Evolutionary conservation across 64 coral and sea anemone genomes (phyloP), one percentile per base, ranked within the genome.

Genomic region (Anthopleura sola): DNA sequence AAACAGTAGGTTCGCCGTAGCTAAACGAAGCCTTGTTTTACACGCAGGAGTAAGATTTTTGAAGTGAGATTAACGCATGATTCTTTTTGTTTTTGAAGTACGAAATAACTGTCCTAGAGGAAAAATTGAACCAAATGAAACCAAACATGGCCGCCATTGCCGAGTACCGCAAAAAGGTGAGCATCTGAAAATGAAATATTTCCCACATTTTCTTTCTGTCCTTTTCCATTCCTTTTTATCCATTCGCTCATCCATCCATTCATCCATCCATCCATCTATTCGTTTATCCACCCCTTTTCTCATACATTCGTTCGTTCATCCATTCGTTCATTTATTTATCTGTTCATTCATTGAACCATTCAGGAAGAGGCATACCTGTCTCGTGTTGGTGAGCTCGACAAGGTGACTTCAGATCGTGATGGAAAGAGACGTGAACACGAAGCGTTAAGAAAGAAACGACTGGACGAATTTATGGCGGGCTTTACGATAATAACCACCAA

Each of bases 131-230:
- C 44, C 90, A 91, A 55, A 92, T 99, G 93, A 99, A 95, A 51
- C 97, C 97, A 3, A 94, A 99, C 50, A 99, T 99, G 93, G 97
- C 97, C 69, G 97, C 97, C 40, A 99, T 99, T 86, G 97, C 93
- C 78, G 93, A 99, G 38, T 99, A 99, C 85, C 93, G 90, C 40
- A 99, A 99, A 85, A 99, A 99, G 93, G 97, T 99, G 87, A 87
- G 20, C 11, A 15, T 34, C 12, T 71, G 29, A 13, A 28, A 32
- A 28, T 71, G 12, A 34, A 1, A 6, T 26, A 71, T 71, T 71
- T 71, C 24, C 15, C 31, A 18, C 12, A 0, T 66, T 39, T 37
- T 49, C 9, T 0, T 6, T 85, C 32, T n/a, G 0, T 85, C 24
- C 50, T 14, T 49, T n/a, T 53, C 50, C 16, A 15, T 17, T 53